Percentiles rank a stretch among this genome's conserved stretches.
phyloP scores from a whole-genome alignment of 2,888 invertebrate species.

The Lasioglossum pauxillum region DNA sequence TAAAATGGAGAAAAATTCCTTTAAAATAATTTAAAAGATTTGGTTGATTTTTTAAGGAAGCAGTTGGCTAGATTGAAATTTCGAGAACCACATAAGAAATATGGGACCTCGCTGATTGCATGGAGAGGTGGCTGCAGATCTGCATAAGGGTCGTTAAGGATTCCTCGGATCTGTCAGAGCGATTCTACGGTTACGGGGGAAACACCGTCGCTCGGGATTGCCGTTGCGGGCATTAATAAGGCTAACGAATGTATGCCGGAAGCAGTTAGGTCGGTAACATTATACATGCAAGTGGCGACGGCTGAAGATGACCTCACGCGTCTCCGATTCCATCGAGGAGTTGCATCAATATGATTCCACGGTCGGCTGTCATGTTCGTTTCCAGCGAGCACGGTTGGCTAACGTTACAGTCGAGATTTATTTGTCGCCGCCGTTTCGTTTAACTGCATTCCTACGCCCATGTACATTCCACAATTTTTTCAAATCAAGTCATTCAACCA shows the following conservation, averaged over 20 bases:
- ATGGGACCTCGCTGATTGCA: not conserved
- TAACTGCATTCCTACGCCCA: not conserved
- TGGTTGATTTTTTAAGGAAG: not conserved
- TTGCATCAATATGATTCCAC: constrained; percentile 44
- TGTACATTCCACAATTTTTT: not conserved
- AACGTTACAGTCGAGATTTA: constrained; percentile 20
- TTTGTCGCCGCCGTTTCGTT: not conserved
- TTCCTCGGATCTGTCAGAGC: not conserved
- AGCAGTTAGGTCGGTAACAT: constrained; percentile 66
- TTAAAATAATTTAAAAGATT: too few relatives aligned
- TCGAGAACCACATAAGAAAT: not conserved
- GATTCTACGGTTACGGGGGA: constrained; percentile 26
- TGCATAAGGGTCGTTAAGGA: not conserved
- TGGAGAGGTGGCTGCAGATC: not conserved
- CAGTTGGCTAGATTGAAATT: not conserved
- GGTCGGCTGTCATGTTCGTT: not conserved
- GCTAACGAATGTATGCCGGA: constrained; percentile 64
- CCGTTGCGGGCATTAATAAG: constrained; percentile 59
- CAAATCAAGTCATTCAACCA: not conserved
- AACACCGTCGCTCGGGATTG: constrained; percentile 46
- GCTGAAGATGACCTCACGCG: constrained; percentile 68
- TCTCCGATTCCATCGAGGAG: constrained; percentile 57
- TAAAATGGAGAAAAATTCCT: too few relatives aligned
- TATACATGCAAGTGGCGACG: constrained; percentile 57
- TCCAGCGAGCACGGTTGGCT: not conserved